phyloP scores from a whole-genome alignment of 2,797 vertebrate genomes.

The Pitangus sulphuratus region DNA sequence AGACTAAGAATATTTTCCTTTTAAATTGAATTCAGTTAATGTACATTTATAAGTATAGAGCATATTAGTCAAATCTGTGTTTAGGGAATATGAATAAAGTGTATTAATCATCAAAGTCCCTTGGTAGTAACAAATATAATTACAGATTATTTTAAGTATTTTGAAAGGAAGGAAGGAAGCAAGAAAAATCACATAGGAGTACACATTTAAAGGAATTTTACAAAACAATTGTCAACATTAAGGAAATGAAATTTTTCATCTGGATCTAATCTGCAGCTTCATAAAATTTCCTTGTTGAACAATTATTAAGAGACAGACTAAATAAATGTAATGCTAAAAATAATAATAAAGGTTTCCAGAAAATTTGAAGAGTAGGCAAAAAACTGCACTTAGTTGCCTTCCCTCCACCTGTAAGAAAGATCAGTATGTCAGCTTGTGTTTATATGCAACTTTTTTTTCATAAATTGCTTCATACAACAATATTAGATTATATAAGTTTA shows the following conservation, averaged over 20 bases:
- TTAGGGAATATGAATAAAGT: slow-evolving; percentile 56
- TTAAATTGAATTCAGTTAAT: slow-evolving; percentile 18
- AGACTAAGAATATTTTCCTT: slow-evolving; percentile 51
- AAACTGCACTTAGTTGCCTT: background rate
- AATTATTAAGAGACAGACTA: slow-evolving; percentile 5
- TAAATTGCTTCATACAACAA: background rate
- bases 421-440: background rate
- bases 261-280: slow-evolving; percentile 15
- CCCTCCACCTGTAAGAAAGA: background rate
- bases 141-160: background rate
- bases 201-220: slow-evolving; percentile 15
- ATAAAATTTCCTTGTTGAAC: slow-evolving; percentile 21
- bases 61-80: slow-evolving; percentile 50
- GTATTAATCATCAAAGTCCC: slow-evolving; percentile 42
- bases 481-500: background rate
- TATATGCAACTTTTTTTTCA: background rate
- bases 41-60: slow-evolving; percentile 34
- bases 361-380: background rate
- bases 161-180: slow-evolving; percentile 10
- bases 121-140: slow-evolving; percentile 29
- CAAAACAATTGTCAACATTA: background rate
- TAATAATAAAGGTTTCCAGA: background rate
- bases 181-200: slow-evolving; percentile 14
- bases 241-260: slow-evolving; percentile 32
- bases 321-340: slow-evolving; percentile 8